These are phyloP conservation scores for Cepaea hortensis DNA, from an alignment of 2,888 invertebrate species.

Conservation along the genomic window DNA sequence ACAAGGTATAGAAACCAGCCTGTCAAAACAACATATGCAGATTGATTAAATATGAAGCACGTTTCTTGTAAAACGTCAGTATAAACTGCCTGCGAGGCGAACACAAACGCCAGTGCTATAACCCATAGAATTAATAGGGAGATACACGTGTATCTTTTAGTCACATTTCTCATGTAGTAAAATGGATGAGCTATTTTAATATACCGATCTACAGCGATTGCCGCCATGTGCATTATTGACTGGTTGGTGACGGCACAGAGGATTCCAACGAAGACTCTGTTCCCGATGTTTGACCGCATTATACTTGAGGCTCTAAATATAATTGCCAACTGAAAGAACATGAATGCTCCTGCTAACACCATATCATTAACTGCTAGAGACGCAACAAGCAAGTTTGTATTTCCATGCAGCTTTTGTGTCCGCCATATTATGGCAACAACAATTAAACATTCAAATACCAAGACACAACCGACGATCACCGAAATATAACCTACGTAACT, in stretches of 20 bases:
- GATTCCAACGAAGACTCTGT: not conserved
- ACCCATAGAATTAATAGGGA: too few relatives aligned
- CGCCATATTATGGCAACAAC: not conserved
- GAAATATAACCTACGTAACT: not conserved
- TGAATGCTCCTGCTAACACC: not conserved
- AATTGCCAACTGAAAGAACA: not conserved
- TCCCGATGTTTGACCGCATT: too few relatives aligned
- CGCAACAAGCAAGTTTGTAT: not conserved
- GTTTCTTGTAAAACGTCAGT: too few relatives aligned
- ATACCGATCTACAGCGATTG: not conserved
- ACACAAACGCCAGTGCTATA: too few relatives aligned
- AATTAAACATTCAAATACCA: not conserved
- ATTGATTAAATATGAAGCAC: not conserved
- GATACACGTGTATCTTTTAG: not conserved
- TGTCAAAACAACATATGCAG: not conserved
- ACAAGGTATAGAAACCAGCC: not conserved
- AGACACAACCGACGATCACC: not conserved
- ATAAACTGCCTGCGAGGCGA: too few relatives aligned
- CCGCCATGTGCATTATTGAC: not conserved
- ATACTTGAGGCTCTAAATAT: not conserved
- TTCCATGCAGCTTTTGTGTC: not conserved
- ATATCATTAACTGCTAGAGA: constrained; percentile 3
- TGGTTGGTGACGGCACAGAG: too few relatives aligned
- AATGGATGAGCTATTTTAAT: not conserved
- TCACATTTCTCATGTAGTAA: not conserved